Evolutionary conservation across 2,113 vertebrate species (phyloP), one percentile per base, ranked within the genome.

Genomic region (Sebastes schlegelii): DNA sequence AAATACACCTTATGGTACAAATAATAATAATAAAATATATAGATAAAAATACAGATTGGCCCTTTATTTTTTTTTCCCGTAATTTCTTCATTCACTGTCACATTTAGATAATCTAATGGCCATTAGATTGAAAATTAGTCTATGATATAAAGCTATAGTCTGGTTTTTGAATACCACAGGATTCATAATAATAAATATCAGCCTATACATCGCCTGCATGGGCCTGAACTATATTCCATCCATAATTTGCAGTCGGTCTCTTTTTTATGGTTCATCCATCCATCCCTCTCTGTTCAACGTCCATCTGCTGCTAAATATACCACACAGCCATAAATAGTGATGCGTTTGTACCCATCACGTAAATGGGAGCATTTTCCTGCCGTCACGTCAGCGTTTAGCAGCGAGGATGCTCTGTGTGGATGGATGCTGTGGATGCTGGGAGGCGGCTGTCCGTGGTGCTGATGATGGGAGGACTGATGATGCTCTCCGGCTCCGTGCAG

Each of bases 361-460:
- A 13, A 74, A 66, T 8, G 64, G 40, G 65, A 66, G 74, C 61
- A 17, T 58, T 49, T 79, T 8, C 8, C 26, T 14, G 54, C 66
- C 77, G 58, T 48, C 81, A 79, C 79, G 74, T 83, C 10, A 48
- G 42, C 77, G 77, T 73, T 74, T 10, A 75, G 64, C 73, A 19
- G 74, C 66, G 43, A 48, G 34, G 34, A 34, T 34, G 34, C 34
- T 34, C 61, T 46, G 80, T 61, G 34, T 34, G 34, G 34, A 34
- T 34, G 52, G 63, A 3, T 16, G 49, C 1, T 16, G 49, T 10
- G 83, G 82, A 69, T 34, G 34, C 34, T 34, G 34, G 84, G 85
- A 77, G 79, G 80, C 70, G 78, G 86, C 91, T 91, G 90, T 89
- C 88, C 88, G 86, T 83, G 90, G 82, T 92, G 91, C 91, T 91